Conservation (phyloP, 2,797 vertebrate genomes). For the Chlorospingus semifuscus region DNA sequence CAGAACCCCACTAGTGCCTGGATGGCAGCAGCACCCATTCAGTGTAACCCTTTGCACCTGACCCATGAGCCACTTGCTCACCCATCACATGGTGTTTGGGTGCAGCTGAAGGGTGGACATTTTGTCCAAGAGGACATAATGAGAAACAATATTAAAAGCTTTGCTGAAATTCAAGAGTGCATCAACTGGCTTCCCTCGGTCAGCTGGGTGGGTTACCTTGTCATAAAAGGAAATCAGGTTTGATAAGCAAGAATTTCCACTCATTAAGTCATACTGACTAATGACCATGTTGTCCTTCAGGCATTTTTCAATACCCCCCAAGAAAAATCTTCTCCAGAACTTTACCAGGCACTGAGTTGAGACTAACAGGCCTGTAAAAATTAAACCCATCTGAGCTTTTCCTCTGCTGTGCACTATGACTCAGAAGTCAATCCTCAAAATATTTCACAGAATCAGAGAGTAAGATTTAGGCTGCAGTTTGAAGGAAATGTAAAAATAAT, state of each 20-base stretch:
- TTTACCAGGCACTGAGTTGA: background rate
- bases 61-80: background rate
- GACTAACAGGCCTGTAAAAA: background rate
- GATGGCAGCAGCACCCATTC: background rate
- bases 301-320: background rate
- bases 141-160: background rate
- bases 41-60: rapidly evolving
- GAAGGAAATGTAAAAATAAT: background rate
- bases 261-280: rapidly evolving
- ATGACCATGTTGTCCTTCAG: background rate
- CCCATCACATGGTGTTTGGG: background rate
- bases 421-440: background rate
- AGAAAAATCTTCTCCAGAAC: background rate
- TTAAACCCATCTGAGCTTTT: background rate
- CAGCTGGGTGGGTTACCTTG: background rate
- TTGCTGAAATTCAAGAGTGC: background rate
- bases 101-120: background rate
- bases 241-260: background rate
- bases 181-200: background rate
- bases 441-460: background rate
- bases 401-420: background rate
- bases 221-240: background rate
- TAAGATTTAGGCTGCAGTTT: background rate
- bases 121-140: background rate
- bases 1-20: too few species aligned